Evolutionary conservation across 2,888 invertebrate species (phyloP).

Genomic region (Nowickia ferox): DNA sequence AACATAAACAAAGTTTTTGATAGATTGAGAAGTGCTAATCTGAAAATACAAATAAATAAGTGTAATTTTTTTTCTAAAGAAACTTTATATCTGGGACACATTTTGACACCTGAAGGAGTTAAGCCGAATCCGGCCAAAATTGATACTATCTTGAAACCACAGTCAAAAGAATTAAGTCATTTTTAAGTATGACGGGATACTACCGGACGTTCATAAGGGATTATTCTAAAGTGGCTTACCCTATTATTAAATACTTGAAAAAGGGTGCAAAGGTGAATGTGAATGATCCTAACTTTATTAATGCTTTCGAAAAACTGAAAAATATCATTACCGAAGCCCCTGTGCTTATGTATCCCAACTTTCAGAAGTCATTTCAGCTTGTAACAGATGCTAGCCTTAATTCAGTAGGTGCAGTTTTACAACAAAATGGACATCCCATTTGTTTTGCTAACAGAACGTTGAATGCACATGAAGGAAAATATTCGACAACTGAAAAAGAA

Average conservation of each 20-base stretch:
- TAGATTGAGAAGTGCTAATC: background rate
- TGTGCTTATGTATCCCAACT: background rate
- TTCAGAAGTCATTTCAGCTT: background rate
- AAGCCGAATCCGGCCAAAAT: background rate
- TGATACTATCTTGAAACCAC: background rate
- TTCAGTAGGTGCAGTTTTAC: background rate
- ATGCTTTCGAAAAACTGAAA: slow-evolving; percentile 54
- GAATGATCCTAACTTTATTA: slow-evolving; percentile 65
- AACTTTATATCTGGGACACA: slow-evolving; percentile 14
- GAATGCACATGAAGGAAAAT: background rate
- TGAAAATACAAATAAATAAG: slow-evolving; percentile 19
- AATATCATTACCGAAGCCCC: background rate
- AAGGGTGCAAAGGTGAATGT: slow-evolving; percentile 42
- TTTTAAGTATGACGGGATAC: slow-evolving; percentile 9
- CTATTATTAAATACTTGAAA: slow-evolving; percentile 38
- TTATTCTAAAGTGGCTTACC: slow-evolving; percentile 21
- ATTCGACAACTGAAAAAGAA: background rate
- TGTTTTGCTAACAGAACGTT: background rate
- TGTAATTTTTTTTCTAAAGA: slow-evolving; percentile 21
- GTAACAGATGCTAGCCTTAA: background rate
- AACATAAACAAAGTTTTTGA: background rate
- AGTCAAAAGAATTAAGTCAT: slow-evolving; percentile 6
- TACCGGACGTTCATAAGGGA: slow-evolving; percentile 10
- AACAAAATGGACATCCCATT: background rate
- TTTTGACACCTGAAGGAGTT: slow-evolving; percentile 13